Base-by-base conservation (phyloP, 2,113 vertebrate genomes). In the Octodon degus region DNA sequence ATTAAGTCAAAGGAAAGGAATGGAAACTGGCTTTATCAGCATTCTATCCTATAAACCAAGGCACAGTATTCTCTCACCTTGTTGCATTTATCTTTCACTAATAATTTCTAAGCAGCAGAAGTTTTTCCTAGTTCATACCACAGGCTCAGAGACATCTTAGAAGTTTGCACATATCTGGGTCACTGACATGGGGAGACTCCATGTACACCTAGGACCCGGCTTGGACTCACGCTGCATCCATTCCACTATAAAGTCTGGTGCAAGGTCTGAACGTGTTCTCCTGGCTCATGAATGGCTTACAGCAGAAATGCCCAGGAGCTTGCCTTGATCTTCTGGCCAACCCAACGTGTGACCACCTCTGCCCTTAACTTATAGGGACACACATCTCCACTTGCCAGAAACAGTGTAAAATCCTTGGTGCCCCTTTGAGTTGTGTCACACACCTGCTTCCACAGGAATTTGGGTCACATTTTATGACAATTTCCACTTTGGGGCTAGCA, bases 11-110 rank as follows among this genome's bases (percentile, higher is more conserved):
- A 85, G 53, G 34, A 34, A 12, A 81, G 2, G 7, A 5, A 55
- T 43, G 22, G 58, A 91, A 89, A 67, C 37, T 43, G 1, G 16
- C 34, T 82, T 86, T 88, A 24, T 85, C 93, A 96, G 50, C 43
- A 87, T 3, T 4, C 2, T 16, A 50, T 8, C 8, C 1, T 13
- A 63, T 5, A 14, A 14, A 3, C 60, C 30, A 55, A 90, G 37
- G 65, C 27, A 9, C 9, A 50, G 16, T 53, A 79, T 62, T 68
- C 37, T 60, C 2, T 0, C 6, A n/a, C 17, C 14, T 1, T 68
- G 50, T 47, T 32, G 11, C 13, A 6, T 60, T n/a, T n/a, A 87
- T 50, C 53, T 37, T 37, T 81, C 62, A 81, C 12, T 60, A 27
- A 11, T 50, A n/a, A 37, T 47, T 53, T 40, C 27, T 65, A 19